Base-by-base conservation (phyloP, 2,888 invertebrate genomes). In the Bimastos eiseni region DNA sequence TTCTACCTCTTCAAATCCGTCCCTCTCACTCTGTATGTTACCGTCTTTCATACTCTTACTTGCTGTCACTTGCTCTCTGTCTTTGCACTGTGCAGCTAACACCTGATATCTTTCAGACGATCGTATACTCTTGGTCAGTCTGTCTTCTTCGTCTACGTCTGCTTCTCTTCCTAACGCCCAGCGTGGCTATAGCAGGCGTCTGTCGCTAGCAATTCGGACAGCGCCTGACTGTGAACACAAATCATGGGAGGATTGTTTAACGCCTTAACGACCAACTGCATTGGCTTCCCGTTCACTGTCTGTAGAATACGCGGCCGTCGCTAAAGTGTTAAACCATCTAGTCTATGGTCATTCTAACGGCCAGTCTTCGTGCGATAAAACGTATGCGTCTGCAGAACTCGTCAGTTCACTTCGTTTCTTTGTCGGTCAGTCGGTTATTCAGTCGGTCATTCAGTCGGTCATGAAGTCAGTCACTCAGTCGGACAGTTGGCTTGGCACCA, bases 91-190 rank as follows among this genome's bases (percentile, higher is more conserved):
- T 11, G 30, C 70, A 11, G n/a, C 30, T 8, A 8, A 70, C 70
- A 70, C 70, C 70, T 70, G 70, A 70, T 70, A 70, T 70, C n/a
- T 70, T 70, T 70, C 70, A n/a, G 70, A 6, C 70, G 70, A 70
- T n/a, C 70, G n/a, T n/a, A n/a, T 6, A 41, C 41, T 70, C 30
- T 13, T 70, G 30, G 70, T 49, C 70, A n/a, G 70, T 70, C 70
- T 70, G n/a, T 30, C 49, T 49, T 24, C 49, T 49, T 70, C n/a
- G 11, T n/a, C 70, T 70, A 21, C 55, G 5, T 55, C 55, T 55
- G 70, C 70, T n/a, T 70, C 70, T 70, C 70, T 70, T 70, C n/a
- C 70, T 70, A 70, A n/a, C 70, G 70, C n/a, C 70, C n/a, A 30
- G 3, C 30, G 30, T n/a, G 70, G 11, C 17, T 70, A n/a, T 8